Percentiles rank a stretch among this genome's conserved stretches.
phyloP scores from a whole-genome alignment of 2,113 vertebrate genomes.

The Cettia cetti region DNA sequence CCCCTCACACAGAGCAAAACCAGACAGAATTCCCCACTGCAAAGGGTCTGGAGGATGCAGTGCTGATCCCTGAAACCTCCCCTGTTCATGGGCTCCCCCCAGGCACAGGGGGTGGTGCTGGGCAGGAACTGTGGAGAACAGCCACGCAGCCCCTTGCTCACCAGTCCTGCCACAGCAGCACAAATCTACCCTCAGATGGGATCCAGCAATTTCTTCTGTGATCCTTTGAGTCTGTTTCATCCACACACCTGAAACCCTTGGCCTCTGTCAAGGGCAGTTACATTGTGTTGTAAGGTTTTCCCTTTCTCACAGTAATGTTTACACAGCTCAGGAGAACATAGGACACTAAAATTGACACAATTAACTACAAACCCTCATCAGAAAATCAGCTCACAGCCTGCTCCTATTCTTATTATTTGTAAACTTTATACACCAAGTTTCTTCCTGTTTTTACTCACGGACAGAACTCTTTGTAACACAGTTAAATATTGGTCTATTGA shows the following conservation, averaged over 20 bases:
- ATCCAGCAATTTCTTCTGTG: neutral
- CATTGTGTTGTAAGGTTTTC: neutral
- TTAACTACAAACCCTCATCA: neutral
- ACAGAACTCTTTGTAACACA: neutral
- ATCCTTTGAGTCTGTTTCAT: neutral
- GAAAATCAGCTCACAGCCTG: neutral
- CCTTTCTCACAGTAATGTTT: neutral
- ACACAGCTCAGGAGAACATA: neutral
- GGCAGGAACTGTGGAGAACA: neutral
- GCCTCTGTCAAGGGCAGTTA: neutral
- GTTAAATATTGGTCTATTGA: neutral
- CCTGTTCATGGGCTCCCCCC: fast-evolving
- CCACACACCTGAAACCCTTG: neutral
- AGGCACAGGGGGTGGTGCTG: neutral
- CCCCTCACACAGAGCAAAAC: neutral
- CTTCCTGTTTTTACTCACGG: neutral
- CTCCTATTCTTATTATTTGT: neutral
- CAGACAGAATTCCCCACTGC: neutral
- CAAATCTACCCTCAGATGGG: neutral
- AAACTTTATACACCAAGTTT: neutral
- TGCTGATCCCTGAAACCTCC: neutral
- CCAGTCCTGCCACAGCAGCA: fast-evolving
- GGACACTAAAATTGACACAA: neutral
- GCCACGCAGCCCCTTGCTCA: neutral
- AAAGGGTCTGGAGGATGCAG: neutral